A percentile compares a stretch with the other conserved stretches of the same genome.
phyloP scores from a whole-genome alignment of 2,113 vertebrate genomes.

The Pipra filicauda region DNA sequence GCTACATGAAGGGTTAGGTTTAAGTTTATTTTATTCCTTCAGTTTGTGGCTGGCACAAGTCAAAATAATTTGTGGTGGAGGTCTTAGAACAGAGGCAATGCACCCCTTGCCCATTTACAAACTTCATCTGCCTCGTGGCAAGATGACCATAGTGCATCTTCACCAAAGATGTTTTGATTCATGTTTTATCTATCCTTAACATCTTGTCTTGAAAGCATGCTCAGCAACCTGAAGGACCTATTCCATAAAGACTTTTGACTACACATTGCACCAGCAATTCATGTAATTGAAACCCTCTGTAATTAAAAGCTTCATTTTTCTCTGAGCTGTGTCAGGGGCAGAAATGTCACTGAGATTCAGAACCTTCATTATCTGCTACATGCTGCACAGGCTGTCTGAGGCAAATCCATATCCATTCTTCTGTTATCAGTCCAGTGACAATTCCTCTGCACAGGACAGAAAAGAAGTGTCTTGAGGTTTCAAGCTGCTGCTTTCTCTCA shows the following conservation, averaged over 20 bases:
- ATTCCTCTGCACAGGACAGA: not conserved
- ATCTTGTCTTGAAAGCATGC: not conserved
- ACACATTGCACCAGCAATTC: not conserved
- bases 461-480: not conserved
- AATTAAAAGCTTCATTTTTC: not conserved
- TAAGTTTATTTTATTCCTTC: constrained; percentile 13
- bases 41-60: not conserved
- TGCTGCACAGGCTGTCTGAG: not conserved
- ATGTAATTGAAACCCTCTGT: not conserved
- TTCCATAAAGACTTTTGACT: not conserved
- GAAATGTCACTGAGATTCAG: not conserved
- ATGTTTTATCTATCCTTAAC: not conserved
- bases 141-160: not conserved
- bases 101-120: not conserved
- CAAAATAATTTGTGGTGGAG: not conserved
- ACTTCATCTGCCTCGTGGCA: not conserved
- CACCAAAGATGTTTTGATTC: not conserved
- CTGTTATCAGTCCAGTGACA: not conserved
- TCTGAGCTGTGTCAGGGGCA: not conserved
- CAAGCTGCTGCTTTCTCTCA: not conserved
- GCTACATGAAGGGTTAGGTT: not conserved
- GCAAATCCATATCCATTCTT: not conserved
- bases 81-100: not conserved
- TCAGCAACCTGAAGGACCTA: not conserved
- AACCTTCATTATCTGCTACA: not conserved